phyloP scores from a whole-genome alignment of 2,888 invertebrate species.

The Conus canariensis region DNA sequence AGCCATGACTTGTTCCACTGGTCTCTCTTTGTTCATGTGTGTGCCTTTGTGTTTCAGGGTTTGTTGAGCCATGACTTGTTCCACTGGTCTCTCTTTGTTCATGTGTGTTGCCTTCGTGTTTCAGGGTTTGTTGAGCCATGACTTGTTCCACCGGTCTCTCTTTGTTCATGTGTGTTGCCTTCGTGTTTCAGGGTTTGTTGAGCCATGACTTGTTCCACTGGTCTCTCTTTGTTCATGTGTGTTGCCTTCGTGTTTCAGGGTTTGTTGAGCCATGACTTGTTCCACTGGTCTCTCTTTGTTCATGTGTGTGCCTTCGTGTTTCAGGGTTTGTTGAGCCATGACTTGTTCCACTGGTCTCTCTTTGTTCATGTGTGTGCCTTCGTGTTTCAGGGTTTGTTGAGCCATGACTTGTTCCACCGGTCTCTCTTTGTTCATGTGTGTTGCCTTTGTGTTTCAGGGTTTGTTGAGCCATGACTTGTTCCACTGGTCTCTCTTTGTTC shows the following conservation, averaged over 20 bases:
- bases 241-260: slow-evolving; percentile 59
- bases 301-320: too few species aligned
- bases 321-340: slow-evolving; percentile 85
- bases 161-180: too few species aligned
- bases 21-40: slow-evolving; percentile 91
- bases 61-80: slow-evolving; percentile 89
- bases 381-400: slow-evolving; percentile 81
- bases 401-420: slow-evolving; percentile 89
- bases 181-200: slow-evolving; percentile 80
- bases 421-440: slow-evolving; percentile 92
- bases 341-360: slow-evolving; percentile 90
- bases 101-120: too few species aligned
- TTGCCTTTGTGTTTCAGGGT: slow-evolving; percentile 58
- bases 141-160: slow-evolving; percentile 90
- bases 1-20: slow-evolving; percentile 90
- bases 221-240: slow-evolving; percentile 91
- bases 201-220: slow-evolving; percentile 90
- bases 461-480: slow-evolving; percentile 89
- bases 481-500: slow-evolving; percentile 91
- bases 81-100: slow-evolving; percentile 91
- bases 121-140: slow-evolving; percentile 85
- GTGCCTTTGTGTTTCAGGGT: slow-evolving; percentile 58
- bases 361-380: too few species aligned
- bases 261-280: slow-evolving; percentile 88
- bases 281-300: slow-evolving; percentile 92